phyloP scores from a whole-genome alignment of 1,140 invertebrate genomes.

The Brachionus rotundiformis region DNA sequence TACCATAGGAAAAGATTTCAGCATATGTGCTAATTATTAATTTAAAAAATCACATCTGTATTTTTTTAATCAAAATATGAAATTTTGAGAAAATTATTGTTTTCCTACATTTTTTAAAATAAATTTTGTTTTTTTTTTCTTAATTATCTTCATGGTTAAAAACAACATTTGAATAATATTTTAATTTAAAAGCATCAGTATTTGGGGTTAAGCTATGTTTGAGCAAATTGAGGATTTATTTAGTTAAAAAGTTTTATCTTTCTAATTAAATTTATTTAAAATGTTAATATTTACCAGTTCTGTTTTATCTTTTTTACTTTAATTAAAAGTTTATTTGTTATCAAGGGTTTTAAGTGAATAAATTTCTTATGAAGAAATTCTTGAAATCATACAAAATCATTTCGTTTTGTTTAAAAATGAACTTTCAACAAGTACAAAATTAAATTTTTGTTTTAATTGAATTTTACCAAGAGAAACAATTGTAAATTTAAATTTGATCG shows the following conservation, averaged over 20 bases:
- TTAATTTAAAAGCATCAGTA: not conserved
- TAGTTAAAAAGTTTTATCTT: not conserved
- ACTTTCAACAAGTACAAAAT: not conserved
- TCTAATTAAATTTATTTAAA: not conserved
- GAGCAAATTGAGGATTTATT: not conserved
- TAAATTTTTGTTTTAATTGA: not conserved
- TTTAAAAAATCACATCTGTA: too few relatives aligned
- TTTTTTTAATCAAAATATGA: too few relatives aligned
- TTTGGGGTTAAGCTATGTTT: not conserved
- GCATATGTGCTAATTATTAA: too few relatives aligned
- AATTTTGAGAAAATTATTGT: too few relatives aligned
- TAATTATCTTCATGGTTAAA: too few relatives aligned
- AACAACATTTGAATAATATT: too few relatives aligned
- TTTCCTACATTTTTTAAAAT: too few relatives aligned
- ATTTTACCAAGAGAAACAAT: not conserved
- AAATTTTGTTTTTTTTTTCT: too few relatives aligned
- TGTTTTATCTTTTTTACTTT: not conserved
- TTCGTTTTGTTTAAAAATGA: not conserved
- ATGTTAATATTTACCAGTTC: not conserved
- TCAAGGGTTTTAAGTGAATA: not conserved
- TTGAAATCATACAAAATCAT: not conserved
- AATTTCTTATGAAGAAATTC: not conserved
- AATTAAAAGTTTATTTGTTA: conserved; percentile 1
- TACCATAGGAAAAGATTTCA: too few relatives aligned
- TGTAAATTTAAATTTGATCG: too few relatives aligned